phyloP scores from a whole-genome alignment of 2,797 vertebrate species.

The Erethizon dorsatum region DNA sequence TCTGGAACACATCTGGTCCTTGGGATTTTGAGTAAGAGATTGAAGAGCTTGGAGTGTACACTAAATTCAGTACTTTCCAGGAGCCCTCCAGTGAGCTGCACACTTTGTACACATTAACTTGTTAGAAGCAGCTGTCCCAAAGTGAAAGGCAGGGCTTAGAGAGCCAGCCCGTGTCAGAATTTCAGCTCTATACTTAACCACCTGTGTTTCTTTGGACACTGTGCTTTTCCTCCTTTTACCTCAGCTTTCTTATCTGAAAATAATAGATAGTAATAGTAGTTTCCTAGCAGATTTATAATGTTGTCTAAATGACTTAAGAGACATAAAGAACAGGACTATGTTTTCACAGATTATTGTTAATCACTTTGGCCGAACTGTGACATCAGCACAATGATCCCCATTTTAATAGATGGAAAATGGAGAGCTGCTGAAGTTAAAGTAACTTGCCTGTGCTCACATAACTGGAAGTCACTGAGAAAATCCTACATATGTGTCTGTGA shows the following conservation, averaged over 20 bases:
- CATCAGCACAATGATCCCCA: not conserved
- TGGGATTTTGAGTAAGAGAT: not conserved
- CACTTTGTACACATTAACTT: not conserved
- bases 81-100: not conserved
- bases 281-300: not conserved
- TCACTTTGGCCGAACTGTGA: not conserved
- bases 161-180: not conserved
- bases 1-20: slow-evolving; percentile 41
- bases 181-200: not conserved
- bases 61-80: not conserved
- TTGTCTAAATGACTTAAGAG: not conserved
- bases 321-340: not conserved
- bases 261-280: not conserved
- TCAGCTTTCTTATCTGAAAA: slow-evolving; percentile 1
- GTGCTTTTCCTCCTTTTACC: not conserved
- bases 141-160: not conserved
- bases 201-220: not conserved
- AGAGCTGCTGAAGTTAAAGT: not conserved
- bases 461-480: not conserved
- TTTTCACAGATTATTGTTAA: not conserved
- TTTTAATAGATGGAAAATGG: not conserved
- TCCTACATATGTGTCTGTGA: not conserved
- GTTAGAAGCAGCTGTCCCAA: not conserved
- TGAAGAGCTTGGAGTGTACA: not conserved
- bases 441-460: not conserved